A percentile compares a stretch with the other conserved stretches of the same genome.
phyloP scores from a whole-genome alignment of 2,797 vertebrate species.

The Notolepis coatsorum region DNA sequence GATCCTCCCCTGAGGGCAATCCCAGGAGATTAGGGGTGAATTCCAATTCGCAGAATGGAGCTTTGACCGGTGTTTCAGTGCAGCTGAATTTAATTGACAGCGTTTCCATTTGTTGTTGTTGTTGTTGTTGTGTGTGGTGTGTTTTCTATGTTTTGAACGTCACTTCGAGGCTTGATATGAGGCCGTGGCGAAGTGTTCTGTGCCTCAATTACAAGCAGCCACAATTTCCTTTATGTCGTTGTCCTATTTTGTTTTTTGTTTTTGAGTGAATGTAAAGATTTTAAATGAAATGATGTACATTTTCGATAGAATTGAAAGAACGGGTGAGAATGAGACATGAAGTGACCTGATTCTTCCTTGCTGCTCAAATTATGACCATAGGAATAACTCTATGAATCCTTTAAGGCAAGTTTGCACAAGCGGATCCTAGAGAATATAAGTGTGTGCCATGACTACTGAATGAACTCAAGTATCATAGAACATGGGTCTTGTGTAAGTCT shows the following conservation, averaged over 20 bases:
- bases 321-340: conserved; percentile 11
- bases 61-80: neutral
- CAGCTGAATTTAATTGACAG: conserved; percentile 27
- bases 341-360: conserved; percentile 37
- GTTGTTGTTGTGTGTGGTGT: no score
- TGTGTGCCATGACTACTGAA: neutral
- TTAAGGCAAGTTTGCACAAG: no score
- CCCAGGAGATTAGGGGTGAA: neutral
- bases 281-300: conserved; percentile 7
- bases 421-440: no score
- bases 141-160: neutral
- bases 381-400: no score
- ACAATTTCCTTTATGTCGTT: no score
- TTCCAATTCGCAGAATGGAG: neutral
- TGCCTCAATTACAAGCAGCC: conserved; percentile 49
- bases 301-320: neutral
- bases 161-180: conserved; percentile 1
- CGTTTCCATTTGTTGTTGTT: conserved; percentile 2
- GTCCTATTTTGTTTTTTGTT: conserved; percentile 17
- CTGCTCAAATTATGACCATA: neutral
- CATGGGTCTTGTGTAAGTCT: no score
- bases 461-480: no score
- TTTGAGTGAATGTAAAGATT: neutral
- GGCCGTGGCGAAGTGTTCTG: conserved; percentile 28
- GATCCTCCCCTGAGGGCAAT: conserved; percentile 6